These are phyloP conservation scores for Darevskia nairensis DNA, from an alignment of 2,797 vertebrate species.

Conservation along the genomic window DNA sequence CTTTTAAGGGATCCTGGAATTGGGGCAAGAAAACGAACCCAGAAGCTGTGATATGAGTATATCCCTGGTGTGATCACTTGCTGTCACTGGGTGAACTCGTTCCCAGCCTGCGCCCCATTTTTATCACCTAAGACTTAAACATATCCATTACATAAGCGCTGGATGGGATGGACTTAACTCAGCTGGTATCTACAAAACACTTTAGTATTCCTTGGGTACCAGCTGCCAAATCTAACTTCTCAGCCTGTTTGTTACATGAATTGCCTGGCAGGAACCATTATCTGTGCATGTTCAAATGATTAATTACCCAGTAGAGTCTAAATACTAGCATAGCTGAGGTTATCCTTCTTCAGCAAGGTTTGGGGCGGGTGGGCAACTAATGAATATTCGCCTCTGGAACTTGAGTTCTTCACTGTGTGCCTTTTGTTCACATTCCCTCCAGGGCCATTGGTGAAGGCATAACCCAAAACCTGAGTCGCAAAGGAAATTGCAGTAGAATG, in stretches of 20 bases:
- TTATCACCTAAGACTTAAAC: constrained; percentile 2
- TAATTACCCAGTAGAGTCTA: constrained; percentile 1
- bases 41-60: neutral
- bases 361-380: no score
- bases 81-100: neutral
- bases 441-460: neutral
- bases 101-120: neutral
- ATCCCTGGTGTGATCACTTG: neutral
- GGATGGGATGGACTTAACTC: neutral
- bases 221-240: constrained; percentile 8
- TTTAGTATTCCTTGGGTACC: neutral
- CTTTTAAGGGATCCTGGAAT: neutral
- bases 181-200: neutral
- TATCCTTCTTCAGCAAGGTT: neutral
- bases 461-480: neutral
- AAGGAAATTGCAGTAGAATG: neutral
- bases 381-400: neutral
- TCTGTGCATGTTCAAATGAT: constrained; percentile 27
- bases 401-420: neutral
- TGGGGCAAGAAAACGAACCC: neutral
- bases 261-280: constrained; percentile 20
- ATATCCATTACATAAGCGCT: neutral
- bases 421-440: neutral
- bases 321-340: neutral
- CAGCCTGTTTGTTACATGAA: constrained; percentile 6